Base-by-base conservation (phyloP, 2,113 vertebrate genomes). In the Capreolus pygargus region DNA sequence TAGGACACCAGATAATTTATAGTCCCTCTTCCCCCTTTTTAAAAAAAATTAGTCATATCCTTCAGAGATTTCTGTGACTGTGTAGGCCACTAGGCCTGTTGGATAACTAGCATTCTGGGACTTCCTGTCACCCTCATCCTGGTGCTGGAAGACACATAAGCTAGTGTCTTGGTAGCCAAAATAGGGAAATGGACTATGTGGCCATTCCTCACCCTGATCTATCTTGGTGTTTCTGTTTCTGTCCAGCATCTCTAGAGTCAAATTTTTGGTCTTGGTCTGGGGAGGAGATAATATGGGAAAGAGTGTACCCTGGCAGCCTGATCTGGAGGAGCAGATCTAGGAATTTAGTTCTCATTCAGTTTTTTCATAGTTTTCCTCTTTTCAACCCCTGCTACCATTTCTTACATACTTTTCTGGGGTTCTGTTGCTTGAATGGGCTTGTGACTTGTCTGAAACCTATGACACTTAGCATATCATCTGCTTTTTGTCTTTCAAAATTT, bases 401-500 rank as follows among this genome's bases (percentile, higher is more conserved):
- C 36, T 86, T 92, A 27, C 11, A 58, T 25, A 36, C 25, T 14
- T 96, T 61, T 52, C 17, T 89, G 83, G 55, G 21, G 61, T 96
- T 95, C 43, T 89, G 2, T 33, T 89, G 25, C 36, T 95, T 96
- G 52, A 92, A n/a, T 81, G 45, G 45, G 30, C 60, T 96, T 93
- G 43, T 95, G 74, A 83, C 36, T 86, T 91, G 45, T 43, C 28
- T 89, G 64, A 96, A 86, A 55, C 39, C 21, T 61, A 28, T 89
- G 89, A 58, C 19, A 54, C 15, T 88, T 81, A 25, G 13, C 30
- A 79, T 79, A 95, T 85, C 52, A 43, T 61, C 27, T 70, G 19
- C 82, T 60, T 88, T 79, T 64, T 96, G 33, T 93, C 14, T 92
- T 97, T 96, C 19, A 54, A 50, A 76, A 45, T 92, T 96, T 89